These are phyloP conservation scores for Alsophila aescularia DNA, from an alignment of 2,888 invertebrate species.

Conservation along the genomic window DNA sequence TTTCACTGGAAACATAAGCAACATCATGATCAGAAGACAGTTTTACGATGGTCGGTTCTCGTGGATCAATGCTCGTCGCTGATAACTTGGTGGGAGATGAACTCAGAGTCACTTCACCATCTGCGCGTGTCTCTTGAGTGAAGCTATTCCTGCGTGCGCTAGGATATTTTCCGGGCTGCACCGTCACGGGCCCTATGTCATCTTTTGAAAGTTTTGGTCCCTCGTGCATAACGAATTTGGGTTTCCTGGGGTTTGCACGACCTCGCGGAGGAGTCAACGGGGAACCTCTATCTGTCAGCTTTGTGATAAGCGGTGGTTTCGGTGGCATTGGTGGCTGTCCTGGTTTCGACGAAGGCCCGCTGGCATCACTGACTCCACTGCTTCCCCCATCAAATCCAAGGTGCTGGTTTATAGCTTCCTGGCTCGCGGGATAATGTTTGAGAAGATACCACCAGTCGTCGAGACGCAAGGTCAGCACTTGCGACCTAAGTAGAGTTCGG, in stretches of 20 bases:
- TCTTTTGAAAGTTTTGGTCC: conserved; percentile 1
- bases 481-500: conserved; percentile 54
- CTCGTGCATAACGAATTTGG: conserved; percentile 18
- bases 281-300: conserved; percentile 16
- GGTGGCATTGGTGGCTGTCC: conserved; percentile 6
- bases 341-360: conserved; percentile 8
- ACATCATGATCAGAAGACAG: too few relatives aligned
- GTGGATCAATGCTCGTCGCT: background rate
- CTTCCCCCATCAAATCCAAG: conserved; percentile 21
- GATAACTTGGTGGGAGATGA: conserved; percentile 1
- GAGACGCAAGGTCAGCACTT: conserved; percentile 62
- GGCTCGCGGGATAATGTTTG: conserved; percentile 63
- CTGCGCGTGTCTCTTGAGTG: background rate
- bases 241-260: background rate
- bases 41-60: background rate
- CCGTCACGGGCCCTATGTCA: background rate
- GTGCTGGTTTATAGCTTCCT: conserved; percentile 49
- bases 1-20: too few relatives aligned
- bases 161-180: conserved; percentile 18
- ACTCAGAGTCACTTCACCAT: background rate
- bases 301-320: conserved; percentile 12
- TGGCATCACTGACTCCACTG: background rate
- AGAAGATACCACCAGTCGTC: conserved; percentile 66
- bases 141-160: background rate
- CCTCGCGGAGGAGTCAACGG: conserved; percentile 9